Base-by-base conservation (phyloP, 2,113 vertebrate species). In the Cyrtonyx montezumae region DNA sequence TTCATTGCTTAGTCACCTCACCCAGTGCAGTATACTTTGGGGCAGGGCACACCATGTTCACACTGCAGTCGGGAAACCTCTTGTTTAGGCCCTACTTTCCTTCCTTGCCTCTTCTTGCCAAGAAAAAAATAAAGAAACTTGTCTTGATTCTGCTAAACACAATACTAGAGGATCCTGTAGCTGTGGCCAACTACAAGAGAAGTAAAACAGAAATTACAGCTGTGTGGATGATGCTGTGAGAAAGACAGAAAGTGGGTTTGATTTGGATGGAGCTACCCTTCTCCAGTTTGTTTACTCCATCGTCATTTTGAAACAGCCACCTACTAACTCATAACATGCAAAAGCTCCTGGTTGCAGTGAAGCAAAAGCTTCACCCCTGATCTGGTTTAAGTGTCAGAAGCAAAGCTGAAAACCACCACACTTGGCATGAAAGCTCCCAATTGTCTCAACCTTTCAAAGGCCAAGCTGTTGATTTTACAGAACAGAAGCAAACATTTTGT, bases 401-500 rank as follows among this genome's bases (percentile, higher is more conserved):
- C 14, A 59, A 84, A 83, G 42, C 8, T 51, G 45, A 83, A 86
- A 84, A 46, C 48, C 65, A 86, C 28, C 36, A 6, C 4, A 11
- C 26, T 49, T 42, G 17, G n/a, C n/a, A 90, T 56, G 11, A 7
- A 37, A 56, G 51, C n/a, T n/a, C 37, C 16, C 15, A 30, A 30
- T 51, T 91, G 63, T 74, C 59, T 62, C 67, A 77, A 65, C 13
- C 20, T 40, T 92, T 87, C 59, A 65, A 32, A 78, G 56, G 21
- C 78, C 63, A 75, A 80, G 67, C 23, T 28, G 26, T 20, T 80
- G 26, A 80, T 79, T 93, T 77, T 46, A 89, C 51, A 79, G 62
- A 86, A 21, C 34, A 67, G 40, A 77, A 90, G 3, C 34, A 84
- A 77, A 84, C 12, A 51, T 73, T 48, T 73, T 69, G 32, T 79